Evolutionary conservation across 1,140 invertebrate genomes (phyloP), one percentile per base, ranked within the genome.

Genomic region (Mamestra configurata): DNA sequence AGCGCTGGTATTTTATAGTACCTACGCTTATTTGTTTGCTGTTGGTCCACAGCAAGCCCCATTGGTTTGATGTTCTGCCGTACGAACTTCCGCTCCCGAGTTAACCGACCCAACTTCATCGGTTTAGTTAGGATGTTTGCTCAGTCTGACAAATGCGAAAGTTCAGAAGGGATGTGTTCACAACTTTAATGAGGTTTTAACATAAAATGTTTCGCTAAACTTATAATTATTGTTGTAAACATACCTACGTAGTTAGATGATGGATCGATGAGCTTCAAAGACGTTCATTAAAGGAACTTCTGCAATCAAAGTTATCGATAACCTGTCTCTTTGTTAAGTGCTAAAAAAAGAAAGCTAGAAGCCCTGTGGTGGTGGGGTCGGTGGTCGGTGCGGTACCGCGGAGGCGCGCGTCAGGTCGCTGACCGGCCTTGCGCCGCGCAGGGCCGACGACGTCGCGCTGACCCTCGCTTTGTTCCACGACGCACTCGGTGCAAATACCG

Each of bases 401-500:
- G 84, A 77, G 75, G 84, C 85, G 85, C 83, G 88, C 87, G 89
- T 84, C 87, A 87, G 91, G 91, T 93, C 92, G 89, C 84, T 89
- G 92, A 93, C 92, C 92, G 92, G 92, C 92, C 92, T 94, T 94
- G 92, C 90, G 89, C 87, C 81, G 86, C 88, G 89, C 90, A 92
- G 90, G 88, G 88, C 88, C 88, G 88, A 73, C 79, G 79, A 84
- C 79, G 79, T 83, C 77, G 89, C 86, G 86, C 82, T 92, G 90
- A 92, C 91, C 90, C 89, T 89, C 79, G 86, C 88, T 92, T 91
- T 91, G 90, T 91, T 88, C 81, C 79, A 79, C 77, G 79, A 79
- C 83, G 86, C 86, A 83, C 79, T 79, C 82, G 51, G 72, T 73
- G 75, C 57, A 76, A 85, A 82, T 72, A 85, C 49, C 75, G 24